Evolutionary conservation across 2,113 vertebrate species (phyloP).

Genomic region (Saguinus midas): DNA sequence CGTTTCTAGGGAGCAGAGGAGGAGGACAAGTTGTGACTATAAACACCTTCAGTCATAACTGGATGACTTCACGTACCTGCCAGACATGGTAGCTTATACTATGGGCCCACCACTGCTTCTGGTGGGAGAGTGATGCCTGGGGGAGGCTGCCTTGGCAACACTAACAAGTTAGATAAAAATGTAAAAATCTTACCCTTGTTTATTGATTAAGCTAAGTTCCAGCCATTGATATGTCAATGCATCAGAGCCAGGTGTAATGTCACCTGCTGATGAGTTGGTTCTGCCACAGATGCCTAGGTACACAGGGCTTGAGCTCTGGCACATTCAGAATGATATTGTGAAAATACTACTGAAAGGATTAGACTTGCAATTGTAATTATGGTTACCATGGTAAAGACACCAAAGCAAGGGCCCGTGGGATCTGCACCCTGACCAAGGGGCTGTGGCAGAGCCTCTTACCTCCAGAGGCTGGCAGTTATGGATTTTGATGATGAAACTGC

Average conservation of each 20-base stretch:
- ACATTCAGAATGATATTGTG: not conserved
- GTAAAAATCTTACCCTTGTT: not conserved
- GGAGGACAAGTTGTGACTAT: not conserved
- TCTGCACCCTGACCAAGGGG: too few relatives aligned
- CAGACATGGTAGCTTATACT: fast-evolving
- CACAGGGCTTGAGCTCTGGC: too few relatives aligned
- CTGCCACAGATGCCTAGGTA: not conserved
- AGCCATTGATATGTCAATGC: not conserved
- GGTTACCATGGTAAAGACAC: too few relatives aligned
- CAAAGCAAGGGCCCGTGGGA: not conserved
- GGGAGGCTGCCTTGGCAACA: not conserved
- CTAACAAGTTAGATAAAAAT: not conserved
- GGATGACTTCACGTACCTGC: not conserved
- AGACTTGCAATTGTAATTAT: not conserved
- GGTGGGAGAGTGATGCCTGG: not conserved
- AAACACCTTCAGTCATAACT: not conserved
- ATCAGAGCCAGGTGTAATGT: not conserved
- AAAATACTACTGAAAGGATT: not conserved
- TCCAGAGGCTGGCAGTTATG: not conserved
- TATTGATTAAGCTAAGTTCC: not conserved
- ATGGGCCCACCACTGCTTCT: not conserved
- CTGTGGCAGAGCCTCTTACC: not conserved
- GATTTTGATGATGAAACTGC: not conserved
- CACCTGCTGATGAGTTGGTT: not conserved
- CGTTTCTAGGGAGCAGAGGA: not conserved